A percentile compares a stretch with the other conserved stretches of the same genome.
phyloP scores from a whole-genome alignment of 1,140 invertebrate species.

The Papilio polyxenes region DNA sequence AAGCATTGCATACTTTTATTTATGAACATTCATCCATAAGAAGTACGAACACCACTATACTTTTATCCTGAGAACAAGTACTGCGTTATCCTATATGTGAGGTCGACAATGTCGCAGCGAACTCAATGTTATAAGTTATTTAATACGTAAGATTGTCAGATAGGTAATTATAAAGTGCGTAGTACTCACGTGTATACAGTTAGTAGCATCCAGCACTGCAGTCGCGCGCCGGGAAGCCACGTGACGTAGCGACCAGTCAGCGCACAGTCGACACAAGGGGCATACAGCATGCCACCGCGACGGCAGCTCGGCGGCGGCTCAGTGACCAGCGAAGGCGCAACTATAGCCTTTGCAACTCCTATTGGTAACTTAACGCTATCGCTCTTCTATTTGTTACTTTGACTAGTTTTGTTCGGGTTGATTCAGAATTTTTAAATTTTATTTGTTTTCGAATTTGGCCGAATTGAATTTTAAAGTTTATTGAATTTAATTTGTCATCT shows the following conservation, averaged over 20 bases:
- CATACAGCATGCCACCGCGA: slow-evolving; percentile 78
- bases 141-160: not conserved
- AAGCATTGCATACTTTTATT: not conserved
- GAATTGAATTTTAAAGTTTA: slow-evolving; percentile 51
- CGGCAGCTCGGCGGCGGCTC: slow-evolving; percentile 46
- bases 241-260: slow-evolving; percentile 81
- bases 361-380: slow-evolving; percentile 74
- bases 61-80: too few relatives aligned
- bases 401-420: slow-evolving; percentile 66
- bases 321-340: not conserved
- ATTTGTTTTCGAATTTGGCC: slow-evolving; percentile 51
- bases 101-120: too few relatives aligned
- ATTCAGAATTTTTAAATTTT: slow-evolving; percentile 45
- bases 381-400: slow-evolving; percentile 54
- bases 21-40: too few relatives aligned
- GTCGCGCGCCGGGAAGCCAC: slow-evolving; percentile 81
- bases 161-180: slow-evolving; percentile 34
- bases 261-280: slow-evolving; percentile 80
- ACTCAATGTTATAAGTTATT: too few relatives aligned
- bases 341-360: slow-evolving; percentile 45
- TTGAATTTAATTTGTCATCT: slow-evolving; percentile 53
- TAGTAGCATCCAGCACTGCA: slow-evolving; percentile 82
- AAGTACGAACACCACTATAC: too few relatives aligned
- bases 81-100: too few relatives aligned
- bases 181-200: slow-evolving; percentile 81